Conservation (phyloP, 2,113 vertebrate genomes). For the Poeciliopsis prolifica region DNA sequence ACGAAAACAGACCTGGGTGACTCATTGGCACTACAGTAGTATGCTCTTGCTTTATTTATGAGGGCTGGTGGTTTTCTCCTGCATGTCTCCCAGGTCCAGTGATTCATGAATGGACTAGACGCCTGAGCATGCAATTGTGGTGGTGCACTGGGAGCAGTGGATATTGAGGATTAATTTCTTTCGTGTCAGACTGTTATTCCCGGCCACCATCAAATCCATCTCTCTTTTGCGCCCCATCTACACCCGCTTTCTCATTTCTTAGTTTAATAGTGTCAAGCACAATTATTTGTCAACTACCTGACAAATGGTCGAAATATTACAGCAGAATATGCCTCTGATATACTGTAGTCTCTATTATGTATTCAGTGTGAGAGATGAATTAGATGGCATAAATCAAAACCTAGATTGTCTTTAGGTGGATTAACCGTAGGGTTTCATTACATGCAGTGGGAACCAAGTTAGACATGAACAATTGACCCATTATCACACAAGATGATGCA, state of each 20-base stretch:
- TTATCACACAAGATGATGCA: slow-evolving; percentile 37
- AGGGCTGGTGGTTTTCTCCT: slow-evolving; percentile 74
- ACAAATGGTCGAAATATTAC: slow-evolving; percentile 65
- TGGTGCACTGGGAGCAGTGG: slow-evolving; percentile 75
- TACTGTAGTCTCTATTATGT: slow-evolving; percentile 51
- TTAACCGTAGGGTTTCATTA: slow-evolving; percentile 47
- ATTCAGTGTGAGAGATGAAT: slow-evolving; percentile 52
- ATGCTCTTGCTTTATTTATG: slow-evolving; percentile 81
- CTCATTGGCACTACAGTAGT: slow-evolving; percentile 72
- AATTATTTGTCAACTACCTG: slow-evolving; percentile 71
- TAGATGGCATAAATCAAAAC: slow-evolving; percentile 41
- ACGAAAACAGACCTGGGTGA: slow-evolving; percentile 69
- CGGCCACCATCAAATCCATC: slow-evolving; percentile 73
- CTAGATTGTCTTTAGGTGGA: slow-evolving; percentile 40
- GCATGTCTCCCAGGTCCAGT: slow-evolving; percentile 71
- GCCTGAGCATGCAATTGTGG: slow-evolving; percentile 73
- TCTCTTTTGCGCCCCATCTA: slow-evolving; percentile 60
- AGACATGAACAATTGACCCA: slow-evolving; percentile 25
- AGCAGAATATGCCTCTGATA: slow-evolving; percentile 50
- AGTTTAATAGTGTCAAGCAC: slow-evolving; percentile 70
- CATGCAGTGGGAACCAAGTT: slow-evolving; percentile 21
- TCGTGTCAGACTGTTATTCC: slow-evolving; percentile 74
- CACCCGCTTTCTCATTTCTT: slow-evolving; percentile 70
- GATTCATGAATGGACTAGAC: slow-evolving; percentile 82
- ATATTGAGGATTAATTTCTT: slow-evolving; percentile 77